phyloP scores from a whole-genome alignment of 1,140 invertebrate species.

The Manduca sexta region DNA sequence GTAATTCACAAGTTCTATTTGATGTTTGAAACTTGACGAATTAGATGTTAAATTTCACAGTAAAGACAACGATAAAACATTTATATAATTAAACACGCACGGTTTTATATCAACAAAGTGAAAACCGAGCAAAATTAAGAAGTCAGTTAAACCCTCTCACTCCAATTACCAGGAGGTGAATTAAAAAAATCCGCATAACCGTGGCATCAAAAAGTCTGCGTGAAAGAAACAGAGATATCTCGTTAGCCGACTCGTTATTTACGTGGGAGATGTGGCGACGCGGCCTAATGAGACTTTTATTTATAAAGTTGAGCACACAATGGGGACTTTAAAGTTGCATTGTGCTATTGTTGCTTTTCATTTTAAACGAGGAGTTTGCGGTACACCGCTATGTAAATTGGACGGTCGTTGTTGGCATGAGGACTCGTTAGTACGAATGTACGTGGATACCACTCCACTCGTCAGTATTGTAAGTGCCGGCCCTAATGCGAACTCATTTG shows the following conservation, averaged over 20 bases:
- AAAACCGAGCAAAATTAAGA: no score
- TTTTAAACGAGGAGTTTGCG: constrained; percentile 60
- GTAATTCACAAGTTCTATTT: no score
- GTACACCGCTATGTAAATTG: constrained; percentile 60
- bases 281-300: constrained; percentile 66
- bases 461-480: no score
- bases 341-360: constrained; percentile 65
- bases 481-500: no score
- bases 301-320: constrained; percentile 62
- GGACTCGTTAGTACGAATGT: constrained; percentile 41
- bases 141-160: not conserved
- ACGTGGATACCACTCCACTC: not conserved
- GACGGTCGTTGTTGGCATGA: constrained; percentile 47
- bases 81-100: no score
- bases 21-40: no score
- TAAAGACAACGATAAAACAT: no score
- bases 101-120: no score
- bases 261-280: constrained; percentile 48
- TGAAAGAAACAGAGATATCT: constrained; percentile 36
- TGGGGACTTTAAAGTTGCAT: constrained; percentile 56
- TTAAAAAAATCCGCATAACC: constrained; percentile 6
- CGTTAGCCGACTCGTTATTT: constrained; percentile 52
- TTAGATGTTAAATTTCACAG: no score
- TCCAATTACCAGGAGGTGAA: constrained; percentile 7
- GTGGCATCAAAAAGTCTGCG: constrained; percentile 9